Conservation (phyloP, 2,797 vertebrate genomes). For the Sciurus vulgaris region DNA sequence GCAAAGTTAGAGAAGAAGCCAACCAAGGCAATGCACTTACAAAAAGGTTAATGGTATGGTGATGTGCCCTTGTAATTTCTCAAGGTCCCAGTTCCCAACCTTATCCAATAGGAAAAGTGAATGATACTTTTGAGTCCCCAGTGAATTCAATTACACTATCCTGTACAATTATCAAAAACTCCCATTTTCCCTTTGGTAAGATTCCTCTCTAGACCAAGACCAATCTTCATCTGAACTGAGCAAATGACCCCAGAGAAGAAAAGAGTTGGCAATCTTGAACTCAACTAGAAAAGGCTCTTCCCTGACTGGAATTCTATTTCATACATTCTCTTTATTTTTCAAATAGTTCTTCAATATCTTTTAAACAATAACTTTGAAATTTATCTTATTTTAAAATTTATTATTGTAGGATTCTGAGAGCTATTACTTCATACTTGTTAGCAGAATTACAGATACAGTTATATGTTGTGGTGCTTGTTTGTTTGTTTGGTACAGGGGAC, state of each 20-base stretch:
- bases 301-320: neutral
- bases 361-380: neutral
- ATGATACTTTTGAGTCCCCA: neutral
- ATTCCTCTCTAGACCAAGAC: neutral
- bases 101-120: neutral
- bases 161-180: neutral
- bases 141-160: neutral
- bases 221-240: neutral
- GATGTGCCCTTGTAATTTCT: neutral
- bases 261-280: neutral
- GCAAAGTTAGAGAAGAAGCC: neutral
- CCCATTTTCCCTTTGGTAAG: neutral
- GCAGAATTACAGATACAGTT: slow-evolving; percentile 14
- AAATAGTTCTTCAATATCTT: neutral
- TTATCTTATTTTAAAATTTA: neutral
- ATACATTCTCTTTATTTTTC: neutral
- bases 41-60: neutral
- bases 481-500: too few species aligned
- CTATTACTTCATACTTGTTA: neutral
- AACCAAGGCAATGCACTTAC: neutral
- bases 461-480: neutral
- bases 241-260: neutral
- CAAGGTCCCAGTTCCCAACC: neutral
- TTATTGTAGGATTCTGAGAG: neutral
- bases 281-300: neutral